These are phyloP conservation scores for Plestiodon gilberti DNA, from an alignment of 2,113 vertebrate genomes.

Conservation along the genomic window DNA sequence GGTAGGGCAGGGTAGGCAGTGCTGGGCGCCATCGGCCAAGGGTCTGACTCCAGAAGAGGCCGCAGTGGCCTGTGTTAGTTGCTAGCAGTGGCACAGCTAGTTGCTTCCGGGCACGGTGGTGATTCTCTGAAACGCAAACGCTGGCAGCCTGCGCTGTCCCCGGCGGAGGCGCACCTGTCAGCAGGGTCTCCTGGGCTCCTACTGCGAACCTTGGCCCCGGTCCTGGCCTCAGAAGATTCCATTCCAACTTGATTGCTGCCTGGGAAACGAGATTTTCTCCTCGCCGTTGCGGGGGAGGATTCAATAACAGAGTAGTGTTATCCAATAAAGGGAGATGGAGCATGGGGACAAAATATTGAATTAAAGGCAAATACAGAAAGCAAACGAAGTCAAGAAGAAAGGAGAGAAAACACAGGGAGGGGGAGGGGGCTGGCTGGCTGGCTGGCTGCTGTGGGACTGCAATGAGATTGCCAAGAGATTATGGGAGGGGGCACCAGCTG, in stretches of 20 bases:
- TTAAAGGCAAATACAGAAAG: conserved; percentile 59
- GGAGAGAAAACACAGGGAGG: neutral
- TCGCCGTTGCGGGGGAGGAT: conserved; percentile 57
- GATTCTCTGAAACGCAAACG: neutral
- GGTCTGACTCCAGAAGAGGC: too few relatives aligned
- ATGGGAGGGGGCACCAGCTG: neutral
- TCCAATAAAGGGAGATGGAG: conserved; percentile 62
- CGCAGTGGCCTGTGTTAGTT: too few relatives aligned
- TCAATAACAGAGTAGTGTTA: conserved; percentile 55
- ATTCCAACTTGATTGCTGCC: conserved; percentile 33
- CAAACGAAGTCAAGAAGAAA: neutral
- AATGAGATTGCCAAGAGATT: too few relatives aligned
- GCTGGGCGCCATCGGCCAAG: too few relatives aligned
- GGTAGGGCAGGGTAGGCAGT: too few relatives aligned
- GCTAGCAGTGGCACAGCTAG: too few relatives aligned
- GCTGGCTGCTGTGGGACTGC: neutral
- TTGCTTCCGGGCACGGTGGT: too few relatives aligned
- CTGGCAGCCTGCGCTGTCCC: neutral
- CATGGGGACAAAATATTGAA: conserved; percentile 69
- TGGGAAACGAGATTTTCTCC: conserved; percentile 47
- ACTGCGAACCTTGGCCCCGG: neutral
- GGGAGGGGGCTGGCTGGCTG: rapidly evolving
- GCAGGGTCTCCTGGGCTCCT: conserved; percentile 10
- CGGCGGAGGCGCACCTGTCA: neutral
- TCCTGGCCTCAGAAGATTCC: conserved; percentile 45